These are phyloP conservation scores for Limnephilus rhombicus DNA, from an alignment of 2,888 invertebrate genomes.

Conservation along the genomic window DNA sequence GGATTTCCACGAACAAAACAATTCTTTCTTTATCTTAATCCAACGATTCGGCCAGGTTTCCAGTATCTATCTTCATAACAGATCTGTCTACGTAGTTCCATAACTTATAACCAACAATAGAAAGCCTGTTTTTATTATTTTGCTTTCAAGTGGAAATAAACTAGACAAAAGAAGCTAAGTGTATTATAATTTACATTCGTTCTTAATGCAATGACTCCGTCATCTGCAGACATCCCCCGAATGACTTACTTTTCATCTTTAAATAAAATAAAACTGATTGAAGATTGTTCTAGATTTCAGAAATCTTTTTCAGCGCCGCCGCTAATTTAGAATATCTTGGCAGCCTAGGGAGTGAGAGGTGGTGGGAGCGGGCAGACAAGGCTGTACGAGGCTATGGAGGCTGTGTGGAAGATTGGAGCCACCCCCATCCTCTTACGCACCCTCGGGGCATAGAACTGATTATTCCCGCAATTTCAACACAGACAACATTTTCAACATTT, in stretches of 20 bases:
- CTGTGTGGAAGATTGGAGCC: conserved; percentile 3
- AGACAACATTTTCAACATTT: conserved; percentile 28
- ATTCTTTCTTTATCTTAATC: background rate
- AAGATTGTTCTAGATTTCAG: background rate
- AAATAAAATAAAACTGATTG: background rate
- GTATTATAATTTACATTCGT: background rate
- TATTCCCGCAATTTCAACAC: conserved; percentile 38
- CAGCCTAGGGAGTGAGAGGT: background rate
- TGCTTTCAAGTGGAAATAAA: background rate
- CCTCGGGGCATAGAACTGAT: conserved; percentile 22
- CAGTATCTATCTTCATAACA: background rate
- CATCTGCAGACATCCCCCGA: background rate
- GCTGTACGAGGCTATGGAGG: background rate
- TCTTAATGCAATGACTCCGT: background rate
- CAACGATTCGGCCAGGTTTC: background rate
- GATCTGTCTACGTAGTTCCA: background rate
- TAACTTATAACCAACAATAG: background rate
- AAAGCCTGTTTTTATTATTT: background rate
- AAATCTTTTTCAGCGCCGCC: background rate
- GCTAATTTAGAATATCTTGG: conserved; percentile 11
- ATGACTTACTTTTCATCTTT: background rate
- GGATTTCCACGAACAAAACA: background rate
- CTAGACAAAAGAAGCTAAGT: background rate
- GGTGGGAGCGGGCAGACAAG: background rate
- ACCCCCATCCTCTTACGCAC: background rate